These are phyloP conservation scores for Onychomys arenicola DNA, from an alignment of 2,797 vertebrate species.

Conservation along the genomic window DNA sequence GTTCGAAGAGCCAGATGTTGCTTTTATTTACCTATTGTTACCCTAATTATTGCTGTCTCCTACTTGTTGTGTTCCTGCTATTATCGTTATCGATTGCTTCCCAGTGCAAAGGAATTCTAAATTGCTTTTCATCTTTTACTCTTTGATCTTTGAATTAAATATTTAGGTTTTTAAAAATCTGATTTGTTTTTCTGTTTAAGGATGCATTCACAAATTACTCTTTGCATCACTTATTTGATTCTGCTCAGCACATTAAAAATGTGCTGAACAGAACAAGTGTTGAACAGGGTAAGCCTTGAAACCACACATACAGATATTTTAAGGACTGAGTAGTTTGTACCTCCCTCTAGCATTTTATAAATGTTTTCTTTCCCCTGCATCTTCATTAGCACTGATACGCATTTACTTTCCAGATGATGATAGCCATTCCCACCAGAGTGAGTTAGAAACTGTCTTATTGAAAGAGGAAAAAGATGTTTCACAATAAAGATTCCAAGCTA, in stretches of 20 bases:
- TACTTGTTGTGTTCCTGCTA: no score
- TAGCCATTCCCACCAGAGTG: neutral
- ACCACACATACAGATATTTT: no score
- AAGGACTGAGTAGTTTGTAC: no score
- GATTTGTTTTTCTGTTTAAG: neutral
- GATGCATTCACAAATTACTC: neutral
- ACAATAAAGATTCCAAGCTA: neutral
- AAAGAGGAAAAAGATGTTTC: neutral
- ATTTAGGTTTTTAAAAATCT: neutral
- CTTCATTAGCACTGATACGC: neutral
- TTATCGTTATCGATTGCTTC: neutral
- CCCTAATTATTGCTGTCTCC: neutral
- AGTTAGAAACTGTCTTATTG: neutral
- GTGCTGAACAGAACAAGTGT: neutral
- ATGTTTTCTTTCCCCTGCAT: neutral
- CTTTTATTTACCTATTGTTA: no score
- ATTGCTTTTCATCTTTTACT: neutral
- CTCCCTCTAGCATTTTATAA: neutral
- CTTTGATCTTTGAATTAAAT: neutral
- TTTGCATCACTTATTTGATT: neutral
- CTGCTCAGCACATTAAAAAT: neutral
- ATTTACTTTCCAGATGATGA: neutral
- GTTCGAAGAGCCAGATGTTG: neutral
- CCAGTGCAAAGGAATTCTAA: neutral
- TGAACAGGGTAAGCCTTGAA: no score